These are phyloP conservation scores for Athrips mouffetella DNA, from an alignment of 2,888 invertebrate genomes.

Conservation along the genomic window DNA sequence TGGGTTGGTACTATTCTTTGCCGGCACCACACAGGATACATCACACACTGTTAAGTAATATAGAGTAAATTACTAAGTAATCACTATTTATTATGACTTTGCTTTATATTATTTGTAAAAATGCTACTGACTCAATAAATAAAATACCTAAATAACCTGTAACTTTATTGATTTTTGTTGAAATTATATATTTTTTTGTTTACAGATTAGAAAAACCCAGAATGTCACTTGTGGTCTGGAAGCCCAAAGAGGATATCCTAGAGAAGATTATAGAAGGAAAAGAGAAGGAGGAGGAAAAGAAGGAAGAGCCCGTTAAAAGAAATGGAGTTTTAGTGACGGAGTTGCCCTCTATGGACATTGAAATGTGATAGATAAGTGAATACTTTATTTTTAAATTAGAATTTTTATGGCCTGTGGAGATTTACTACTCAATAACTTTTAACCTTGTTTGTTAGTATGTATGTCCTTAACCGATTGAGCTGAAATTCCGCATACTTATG, in stretches of 20 bases:
- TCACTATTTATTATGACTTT: not conserved
- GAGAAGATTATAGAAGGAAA: slow-evolving; percentile 47
- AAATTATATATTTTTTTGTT: slow-evolving; percentile 21
- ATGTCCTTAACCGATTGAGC: too few species aligned
- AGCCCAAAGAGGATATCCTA: slow-evolving; percentile 81
- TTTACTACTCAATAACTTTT: not conserved
- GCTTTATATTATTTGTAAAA: too few species aligned
- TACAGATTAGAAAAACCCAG: slow-evolving; percentile 83
- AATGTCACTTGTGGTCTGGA: slow-evolving; percentile 89
- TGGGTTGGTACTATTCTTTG: not conserved
- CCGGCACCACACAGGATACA: too few species aligned
- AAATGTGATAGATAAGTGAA: slow-evolving; percentile 50
- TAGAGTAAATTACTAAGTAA: not conserved
- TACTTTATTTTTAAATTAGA: slow-evolving; percentile 5
- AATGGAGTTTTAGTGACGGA: slow-evolving; percentile 54
- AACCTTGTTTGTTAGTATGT: too few species aligned
- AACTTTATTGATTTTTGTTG: too few species aligned
- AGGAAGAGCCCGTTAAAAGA: slow-evolving; percentile 39
- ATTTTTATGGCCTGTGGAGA: not conserved
- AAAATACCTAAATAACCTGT: too few species aligned
- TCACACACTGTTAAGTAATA: too few species aligned
- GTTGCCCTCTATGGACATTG: slow-evolving; percentile 53
- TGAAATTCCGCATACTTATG: too few species aligned
- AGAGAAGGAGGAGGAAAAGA: slow-evolving; percentile 39
- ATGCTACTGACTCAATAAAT: too few species aligned